phyloP scores from a whole-genome alignment of 2,888 invertebrate genomes.

The Limulus polyphemus region DNA sequence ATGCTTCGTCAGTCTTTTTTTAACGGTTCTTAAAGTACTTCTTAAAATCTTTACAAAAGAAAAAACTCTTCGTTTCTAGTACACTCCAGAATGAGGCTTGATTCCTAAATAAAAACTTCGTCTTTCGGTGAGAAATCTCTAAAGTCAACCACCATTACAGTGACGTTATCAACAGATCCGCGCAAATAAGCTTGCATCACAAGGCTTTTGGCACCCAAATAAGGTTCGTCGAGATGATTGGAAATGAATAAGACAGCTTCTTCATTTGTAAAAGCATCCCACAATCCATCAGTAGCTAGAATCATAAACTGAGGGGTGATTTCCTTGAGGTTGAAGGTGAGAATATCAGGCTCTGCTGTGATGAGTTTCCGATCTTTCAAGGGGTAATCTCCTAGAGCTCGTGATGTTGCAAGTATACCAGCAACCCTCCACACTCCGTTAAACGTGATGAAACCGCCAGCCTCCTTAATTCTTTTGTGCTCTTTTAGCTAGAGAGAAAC shows the following conservation, averaged over 20 bases:
- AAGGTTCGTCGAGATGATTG: constrained; percentile 65
- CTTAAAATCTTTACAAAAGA: too few relatives aligned
- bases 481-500: constrained; percentile 55
- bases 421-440: constrained; percentile 94
- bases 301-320: constrained; percentile 61
- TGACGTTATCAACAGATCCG: constrained; percentile 90
- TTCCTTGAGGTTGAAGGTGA: constrained; percentile 75
- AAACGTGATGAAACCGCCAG: constrained; percentile 87
- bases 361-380: constrained; percentile 84
- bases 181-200: constrained; percentile 79
- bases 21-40: too few relatives aligned
- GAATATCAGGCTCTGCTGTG: constrained; percentile 88
- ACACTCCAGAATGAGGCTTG: too few relatives aligned
- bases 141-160: constrained; percentile 60
- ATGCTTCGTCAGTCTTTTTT: too few relatives aligned
- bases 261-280: constrained; percentile 92
- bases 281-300: constrained; percentile 86
- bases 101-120: too few relatives aligned
- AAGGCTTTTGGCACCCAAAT: constrained; percentile 68
- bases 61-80: too few relatives aligned
- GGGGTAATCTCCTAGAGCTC: constrained; percentile 90
- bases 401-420: constrained; percentile 82
- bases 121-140: too few relatives aligned
- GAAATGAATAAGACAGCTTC: constrained; percentile 82
- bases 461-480: constrained; percentile 78